Base-by-base conservation (phyloP, 2,888 invertebrate genomes). In the Trissolcus brochymenae region DNA sequence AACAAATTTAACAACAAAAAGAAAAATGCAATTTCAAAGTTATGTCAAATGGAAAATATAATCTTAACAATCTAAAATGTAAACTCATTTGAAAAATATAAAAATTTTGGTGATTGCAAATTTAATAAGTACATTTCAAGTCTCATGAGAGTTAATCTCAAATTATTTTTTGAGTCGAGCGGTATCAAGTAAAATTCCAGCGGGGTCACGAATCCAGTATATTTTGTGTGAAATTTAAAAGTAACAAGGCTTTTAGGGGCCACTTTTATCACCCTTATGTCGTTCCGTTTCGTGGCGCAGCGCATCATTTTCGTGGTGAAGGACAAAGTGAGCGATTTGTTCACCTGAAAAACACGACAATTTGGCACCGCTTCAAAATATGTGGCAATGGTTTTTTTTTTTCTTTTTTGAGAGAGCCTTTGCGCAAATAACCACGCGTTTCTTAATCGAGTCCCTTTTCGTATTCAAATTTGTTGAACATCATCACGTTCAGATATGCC, bases 291-390 rank as follows among this genome's bases (percentile, higher is more conserved):
- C 65, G 54, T 19, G 25, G 40, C 13, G 43, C 40, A 59, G 40
- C 57, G 64, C 46, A 53, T 72, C 65, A 59, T 72, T 53, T 35
- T 64, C 54, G 43, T 16, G 64, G 57, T 59, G 46, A 51, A 54
- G 54, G 50, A 56, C 61, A 70, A 62, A 62, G 40, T 40, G 64
- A 29, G 57, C 57, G 65, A 65, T 65, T 72, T 60, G 66, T 56
- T 66, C 66, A 73, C 61, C 61, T 66, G 66, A 66, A 73, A 61
- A 73, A 55, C 66, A 73, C 55, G 67, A 41, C 46, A 56, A 51
- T 66, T 74, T 74, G 73, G 73, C 73, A 56, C 9, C 21, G 56
- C 29, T 61, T 67, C 73, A 74, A 74, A 74, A 55, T 66, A 50
- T 53, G 55, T 60, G 60, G 61, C 67, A 57, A 67, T 74, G 55